phyloP scores from a whole-genome alignment of 30 jellyfish, hydroid and myxozoan genomes.

The Pseudorhiza aurosa region DNA sequence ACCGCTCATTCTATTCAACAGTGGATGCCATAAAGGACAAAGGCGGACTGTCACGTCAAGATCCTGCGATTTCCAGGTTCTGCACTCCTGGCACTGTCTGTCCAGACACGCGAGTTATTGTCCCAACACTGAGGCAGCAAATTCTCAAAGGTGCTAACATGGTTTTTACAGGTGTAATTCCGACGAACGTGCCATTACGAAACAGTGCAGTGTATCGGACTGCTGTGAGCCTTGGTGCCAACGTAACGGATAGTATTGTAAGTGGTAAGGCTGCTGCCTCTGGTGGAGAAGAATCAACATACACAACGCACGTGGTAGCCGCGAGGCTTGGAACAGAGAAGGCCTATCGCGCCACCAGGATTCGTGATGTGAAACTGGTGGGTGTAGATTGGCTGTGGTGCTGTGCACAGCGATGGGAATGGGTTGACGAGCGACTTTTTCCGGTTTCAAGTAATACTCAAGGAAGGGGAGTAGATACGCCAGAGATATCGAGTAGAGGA shows the following conservation, averaged over 20 bases:
- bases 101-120: constrained; percentile 87
- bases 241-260: constrained; percentile 64
- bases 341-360: constrained; percentile 82
- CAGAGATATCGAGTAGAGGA: constrained; percentile 80
- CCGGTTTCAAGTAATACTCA: constrained; percentile 69
- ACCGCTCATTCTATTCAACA: constrained; percentile 83
- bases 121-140: constrained; percentile 85
- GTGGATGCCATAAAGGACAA: constrained; percentile 80
- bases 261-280: neutral
- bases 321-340: constrained; percentile 98
- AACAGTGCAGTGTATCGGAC: constrained; percentile 87
- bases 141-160: constrained; percentile 82
- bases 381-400: constrained; percentile 98
- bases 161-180: constrained; percentile 96
- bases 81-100: constrained; percentile 83
- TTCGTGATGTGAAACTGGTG: constrained; percentile 74
- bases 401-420: constrained; percentile 94
- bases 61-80: constrained; percentile 69
- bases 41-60: constrained; percentile 89
- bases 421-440: constrained; percentile 93
- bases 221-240: constrained; percentile 94
- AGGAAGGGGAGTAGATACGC: constrained; percentile 46
- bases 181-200: constrained; percentile 74
- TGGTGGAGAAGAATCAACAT: neutral
- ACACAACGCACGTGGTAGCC: constrained; percentile 94